Base-by-base conservation (phyloP, 1,140 invertebrate genomes). In the Wiebesia pumilae region DNA sequence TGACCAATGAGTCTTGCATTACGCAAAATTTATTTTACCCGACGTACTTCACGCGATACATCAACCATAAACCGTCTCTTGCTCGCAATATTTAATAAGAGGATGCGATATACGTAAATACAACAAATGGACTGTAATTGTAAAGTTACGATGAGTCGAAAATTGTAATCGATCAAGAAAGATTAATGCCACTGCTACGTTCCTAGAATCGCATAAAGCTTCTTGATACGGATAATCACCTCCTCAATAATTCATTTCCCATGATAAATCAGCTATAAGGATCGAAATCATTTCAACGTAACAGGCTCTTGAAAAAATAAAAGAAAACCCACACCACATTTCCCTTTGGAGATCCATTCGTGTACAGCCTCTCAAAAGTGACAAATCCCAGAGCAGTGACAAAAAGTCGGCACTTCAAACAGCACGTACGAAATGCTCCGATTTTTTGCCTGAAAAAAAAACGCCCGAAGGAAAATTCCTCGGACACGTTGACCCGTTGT, bases 391-490 rank as follows among this genome's bases (percentile, higher is more conserved):
- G 38, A 80, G 58, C 6, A 33, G 58, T 21, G 54, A n/a, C 35
- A 47, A 65, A 69, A 51, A 67, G 71, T 77, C 33, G 21, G 16
- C 51, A 51, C 51, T 24, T 33, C 12, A 71, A 75, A 82, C 43
- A 47, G 79, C 62, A 78, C 54, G 73, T 78, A 78, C 24, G 3
- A 35, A 62, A 81, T 16, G 73, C 40, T 43, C 12, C 33, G 35
- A 30, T 21, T 71, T 71, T 71, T 67, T 67, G 81, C 43, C n/a
- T n/a, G n/a, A n/a, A n/a, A n/a, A n/a, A n/a, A n/a, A n/a, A n/a
- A n/a, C 77, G 67, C 21, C 4, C 65, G 24, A 67, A 43, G 85
- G 81, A 82, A 86, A 77, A 82, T 82, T 82, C 79, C 67, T 24
- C 69, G 33, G 69, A 14, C 62, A 62, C 1, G 0, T 40, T 47